Conservation (phyloP, 2,113 vertebrate genomes). For the Pelecanus crispus region DNA sequence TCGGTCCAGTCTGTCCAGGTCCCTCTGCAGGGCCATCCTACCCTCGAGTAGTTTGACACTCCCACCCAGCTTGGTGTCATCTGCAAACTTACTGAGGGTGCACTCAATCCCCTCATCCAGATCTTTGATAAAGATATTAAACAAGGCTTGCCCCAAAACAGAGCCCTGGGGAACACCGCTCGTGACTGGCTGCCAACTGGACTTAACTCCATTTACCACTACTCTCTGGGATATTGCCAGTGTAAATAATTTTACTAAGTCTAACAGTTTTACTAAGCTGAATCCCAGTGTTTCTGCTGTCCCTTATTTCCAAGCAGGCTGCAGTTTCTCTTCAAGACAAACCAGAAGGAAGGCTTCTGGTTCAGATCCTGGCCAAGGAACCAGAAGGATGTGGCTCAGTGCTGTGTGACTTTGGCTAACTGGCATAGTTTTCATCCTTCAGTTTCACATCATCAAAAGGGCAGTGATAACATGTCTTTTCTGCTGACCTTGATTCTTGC, state of each 20-base stretch:
- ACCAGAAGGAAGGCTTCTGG: not conserved
- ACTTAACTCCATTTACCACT: too few species aligned
- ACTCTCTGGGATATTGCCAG: too few species aligned
- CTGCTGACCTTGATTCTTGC: not conserved
- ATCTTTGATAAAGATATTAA: too few species aligned
- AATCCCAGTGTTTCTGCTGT: not conserved
- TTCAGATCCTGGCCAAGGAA: not conserved
- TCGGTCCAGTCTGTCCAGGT: too few species aligned
- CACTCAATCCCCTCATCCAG: too few species aligned
- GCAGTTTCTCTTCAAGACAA: not conserved
- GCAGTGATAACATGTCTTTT: fast-evolving
- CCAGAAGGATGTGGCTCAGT: not conserved
- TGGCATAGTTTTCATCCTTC: not conserved
- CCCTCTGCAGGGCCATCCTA: too few species aligned
- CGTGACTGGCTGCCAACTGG: too few species aligned
- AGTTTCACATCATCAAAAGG: not conserved
- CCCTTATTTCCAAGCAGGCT: not conserved
- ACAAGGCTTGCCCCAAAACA: too few species aligned
- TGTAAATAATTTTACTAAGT: not conserved
- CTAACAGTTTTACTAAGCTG: not conserved
- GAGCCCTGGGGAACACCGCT: too few species aligned
- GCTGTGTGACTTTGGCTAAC: not conserved
- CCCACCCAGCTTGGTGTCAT: too few species aligned
- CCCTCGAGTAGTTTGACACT: too few species aligned
- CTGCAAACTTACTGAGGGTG: too few species aligned